A percentile compares a stretch with the other conserved stretches of the same genome.
These are phyloP conservation scores for Eristalis intricaria DNA, from an alignment of 2,888 invertebrate species.

Conservation along the genomic window DNA sequence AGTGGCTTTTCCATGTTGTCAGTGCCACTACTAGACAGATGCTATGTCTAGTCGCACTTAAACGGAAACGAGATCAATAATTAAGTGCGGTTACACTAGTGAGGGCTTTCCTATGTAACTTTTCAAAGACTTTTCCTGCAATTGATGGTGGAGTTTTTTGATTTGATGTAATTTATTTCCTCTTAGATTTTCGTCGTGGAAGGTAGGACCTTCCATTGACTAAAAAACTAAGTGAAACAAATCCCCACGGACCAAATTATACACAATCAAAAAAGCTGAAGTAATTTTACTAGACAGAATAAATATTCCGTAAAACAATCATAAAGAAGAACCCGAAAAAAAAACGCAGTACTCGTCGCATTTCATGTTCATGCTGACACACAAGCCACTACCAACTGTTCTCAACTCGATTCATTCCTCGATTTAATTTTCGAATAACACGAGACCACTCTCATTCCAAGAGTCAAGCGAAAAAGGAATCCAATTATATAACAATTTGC, in stretches of 20 bases:
- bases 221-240: background rate
- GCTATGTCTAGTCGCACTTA: no score
- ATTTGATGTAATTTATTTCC: no score
- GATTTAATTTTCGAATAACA: constrained; percentile 56
- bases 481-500: constrained; percentile 72
- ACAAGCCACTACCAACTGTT: constrained; percentile 69
- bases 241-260: background rate
- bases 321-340: background rate
- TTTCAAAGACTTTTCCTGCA: no score
- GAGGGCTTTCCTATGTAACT: no score
- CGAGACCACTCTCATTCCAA: constrained; percentile 22
- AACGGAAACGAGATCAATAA: no score
- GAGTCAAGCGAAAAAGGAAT: constrained; percentile 39
- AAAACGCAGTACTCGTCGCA: constrained; percentile 19
- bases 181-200: no score
- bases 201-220: no score
- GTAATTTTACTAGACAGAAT: background rate
- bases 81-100: no score
- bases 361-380: constrained; percentile 11
- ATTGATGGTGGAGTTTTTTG: no score
- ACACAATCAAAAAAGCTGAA: background rate
- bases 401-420: constrained; percentile 17
- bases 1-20: no score
- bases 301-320: background rate
- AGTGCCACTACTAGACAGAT: no score